Base-by-base conservation (phyloP, 2,888 invertebrate species). In the Alloplasta piceator region DNA sequence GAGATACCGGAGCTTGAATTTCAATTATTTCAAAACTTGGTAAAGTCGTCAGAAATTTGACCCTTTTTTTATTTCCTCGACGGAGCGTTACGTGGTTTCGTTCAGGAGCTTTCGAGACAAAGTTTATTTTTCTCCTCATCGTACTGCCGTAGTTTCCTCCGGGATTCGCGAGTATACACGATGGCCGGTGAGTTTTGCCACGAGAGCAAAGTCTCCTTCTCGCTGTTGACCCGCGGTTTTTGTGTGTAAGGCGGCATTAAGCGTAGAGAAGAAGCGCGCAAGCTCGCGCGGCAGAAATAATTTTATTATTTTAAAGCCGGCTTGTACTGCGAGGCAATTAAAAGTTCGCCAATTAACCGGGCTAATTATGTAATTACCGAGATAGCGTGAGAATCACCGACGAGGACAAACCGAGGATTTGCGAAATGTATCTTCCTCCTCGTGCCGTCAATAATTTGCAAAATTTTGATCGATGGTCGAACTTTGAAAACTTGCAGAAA, bases 311-410 rank as follows among this genome's bases (percentile, higher is more conserved):
- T 38, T 75, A 84, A 84, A 86, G 85, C 86, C 26, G 84, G 87
- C 88, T 90, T 87, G 87, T 86, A 85, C 82, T 86, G 86, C 85
- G 85, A 83, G 81, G 87, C 87, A 90, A 90, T 91, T 90, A 91
- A 90, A 91, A 91, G 89, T 91, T 91, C 85, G 88, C 83, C 89
- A 90, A 91, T 90, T 89, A 88, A 87, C 85, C 87, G 84, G 86
- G 86, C 85, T 87, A 90, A 90, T 90, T 89, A 87, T 86, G 87
- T 86, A 87, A 87, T 88, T 87, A 85, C 83, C 86, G 83, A 84
- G 84, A 26, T 26, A 26, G 26, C 26, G 26, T 26, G 26, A 26
- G 60, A 82, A 52, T 71, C 67, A 63, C 70, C 56, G 60, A 74
- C 67, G 43, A 46, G 48, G 63, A 48, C 60, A 52, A 58, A 55